These are phyloP conservation scores for Istiophorus platypterus DNA, from an alignment of 2,113 vertebrate genomes.

Conservation along the genomic window DNA sequence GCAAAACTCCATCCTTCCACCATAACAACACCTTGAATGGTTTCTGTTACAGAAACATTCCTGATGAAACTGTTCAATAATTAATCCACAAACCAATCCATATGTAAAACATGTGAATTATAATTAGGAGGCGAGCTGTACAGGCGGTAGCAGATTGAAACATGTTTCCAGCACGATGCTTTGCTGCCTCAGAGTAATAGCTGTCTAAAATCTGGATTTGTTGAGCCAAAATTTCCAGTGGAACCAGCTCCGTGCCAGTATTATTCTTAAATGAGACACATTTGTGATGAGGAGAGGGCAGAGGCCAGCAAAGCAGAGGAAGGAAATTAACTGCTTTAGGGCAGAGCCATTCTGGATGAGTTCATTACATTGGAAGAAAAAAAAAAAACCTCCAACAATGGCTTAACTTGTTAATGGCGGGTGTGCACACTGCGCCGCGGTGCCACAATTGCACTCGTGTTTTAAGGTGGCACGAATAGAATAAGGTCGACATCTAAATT, in stretches of 20 bases:
- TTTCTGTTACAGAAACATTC: slow-evolving; percentile 14
- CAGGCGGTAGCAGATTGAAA: slow-evolving; percentile 10
- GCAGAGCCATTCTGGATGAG: slow-evolving; percentile 74
- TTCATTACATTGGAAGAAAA: slow-evolving; percentile 72
- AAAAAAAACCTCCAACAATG: slow-evolving; percentile 49
- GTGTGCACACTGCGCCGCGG: neutral
- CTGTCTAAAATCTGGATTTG: slow-evolving; percentile 54
- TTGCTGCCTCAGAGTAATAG: slow-evolving; percentile 52
- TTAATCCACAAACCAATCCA: slow-evolving; percentile 30
- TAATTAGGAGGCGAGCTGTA: slow-evolving; percentile 25
- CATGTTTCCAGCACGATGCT: slow-evolving; percentile 23
- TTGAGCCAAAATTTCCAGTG: slow-evolving; percentile 46
- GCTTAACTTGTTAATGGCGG: slow-evolving; percentile 58
- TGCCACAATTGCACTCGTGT: neutral
- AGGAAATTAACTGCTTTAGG: slow-evolving; percentile 77
- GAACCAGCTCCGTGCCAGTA: slow-evolving; percentile 41
- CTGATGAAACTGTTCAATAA: slow-evolving; percentile 52
- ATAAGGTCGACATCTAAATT: slow-evolving; percentile 61
- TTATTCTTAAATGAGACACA: slow-evolving; percentile 76
- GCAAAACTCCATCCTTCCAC: neutral
- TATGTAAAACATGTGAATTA: slow-evolving; percentile 35
- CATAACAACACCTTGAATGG: neutral
- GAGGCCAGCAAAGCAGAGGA: slow-evolving; percentile 70
- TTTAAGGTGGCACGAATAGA: slow-evolving; percentile 35
- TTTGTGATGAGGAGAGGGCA: slow-evolving; percentile 73